Base-by-base conservation (phyloP, 2,113 vertebrate genomes). In the Oreotrochilus melanogaster region DNA sequence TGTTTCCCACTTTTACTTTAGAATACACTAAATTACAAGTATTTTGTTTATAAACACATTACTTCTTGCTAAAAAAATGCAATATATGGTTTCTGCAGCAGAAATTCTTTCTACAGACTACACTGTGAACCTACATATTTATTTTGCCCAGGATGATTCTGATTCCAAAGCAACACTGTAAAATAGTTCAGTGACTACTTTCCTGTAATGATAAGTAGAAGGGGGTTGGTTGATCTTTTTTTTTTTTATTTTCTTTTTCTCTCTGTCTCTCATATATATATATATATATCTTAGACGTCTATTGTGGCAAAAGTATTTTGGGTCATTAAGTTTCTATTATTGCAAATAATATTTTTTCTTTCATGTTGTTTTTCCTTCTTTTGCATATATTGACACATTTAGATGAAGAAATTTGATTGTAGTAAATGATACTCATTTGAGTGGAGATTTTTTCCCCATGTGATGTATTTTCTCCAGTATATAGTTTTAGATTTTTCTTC, bases 41-140 rank as follows among this genome's bases (percentile, higher is more conserved):
- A 80, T 83, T 89, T 69, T 69, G 81, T 78, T 96, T 96, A 97
- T 96, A 96, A 97, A 94, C 88, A 95, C 67, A 66, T 94, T 91
- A 96, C n/a, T 66, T 60, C 72, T 87, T 85, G 74, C 74, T 39
- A 51, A 51, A 54, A 54, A 10, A 62, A 88, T 18, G 92, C 37
- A 81, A 53, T 75, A 78, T 65, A 82, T 88, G 61, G 33, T 94
- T 94, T 93, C 78, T 96, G 83, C 87, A 89, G 80, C 78, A 96
- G 87, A 94, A 95, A 90, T 14, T 87, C 71, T 51, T 88, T 89
- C 84, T 92, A 71, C 12, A 74, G 69, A 92, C 39, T 87, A 91
- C 42, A 94, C 39, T 72, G 50, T 74, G 75, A 95, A 92, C 69
- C 45, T 88, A 96, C 73, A 37, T 70, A 84, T 51, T 85, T 79